Conservation (phyloP, 2,888 invertebrate genomes). For the Caenorhabditis drosophilae region DNA sequence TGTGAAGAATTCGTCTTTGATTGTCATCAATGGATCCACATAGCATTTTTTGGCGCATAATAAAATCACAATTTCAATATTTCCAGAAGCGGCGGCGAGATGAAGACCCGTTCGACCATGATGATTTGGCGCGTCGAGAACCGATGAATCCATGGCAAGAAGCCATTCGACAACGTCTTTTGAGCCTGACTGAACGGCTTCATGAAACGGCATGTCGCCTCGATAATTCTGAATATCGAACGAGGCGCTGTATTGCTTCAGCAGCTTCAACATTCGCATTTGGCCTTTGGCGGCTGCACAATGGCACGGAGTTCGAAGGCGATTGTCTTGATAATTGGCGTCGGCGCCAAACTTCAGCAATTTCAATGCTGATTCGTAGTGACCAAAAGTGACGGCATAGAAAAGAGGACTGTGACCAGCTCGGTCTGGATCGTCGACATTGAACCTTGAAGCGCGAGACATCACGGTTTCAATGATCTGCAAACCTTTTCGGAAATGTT, state of each 20-base stretch:
- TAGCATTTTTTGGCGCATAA: slow-evolving; percentile 63
- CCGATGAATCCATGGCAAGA: slow-evolving; percentile 80
- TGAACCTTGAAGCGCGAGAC: slow-evolving; percentile 16
- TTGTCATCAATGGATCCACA: slow-evolving; percentile 61
- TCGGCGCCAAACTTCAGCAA: slow-evolving; percentile 88
- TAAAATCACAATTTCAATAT: slow-evolving; percentile 88
- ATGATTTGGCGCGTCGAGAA: slow-evolving; percentile 85
- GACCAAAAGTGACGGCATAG: slow-evolving; percentile 93
- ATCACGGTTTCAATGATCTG: slow-evolving; percentile 43
- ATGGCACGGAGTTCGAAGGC: slow-evolving; percentile 64
- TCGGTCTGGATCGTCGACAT: slow-evolving; percentile 42
- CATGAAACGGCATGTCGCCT: slow-evolving; percentile 93
- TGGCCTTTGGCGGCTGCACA: slow-evolving; percentile 75
- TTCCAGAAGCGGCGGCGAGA: slow-evolving; percentile 74
- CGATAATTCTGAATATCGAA: slow-evolving; percentile 89
- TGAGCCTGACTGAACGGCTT: slow-evolving; percentile 86
- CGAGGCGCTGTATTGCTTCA: slow-evolving; percentile 82
- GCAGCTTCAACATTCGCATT: slow-evolving; percentile 82
- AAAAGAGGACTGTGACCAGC: slow-evolving; percentile 76
- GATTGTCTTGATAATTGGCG: slow-evolving; percentile 79
- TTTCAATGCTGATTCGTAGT: slow-evolving; percentile 88
- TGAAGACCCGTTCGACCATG: slow-evolving; percentile 91
- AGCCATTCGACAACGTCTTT: slow-evolving; percentile 86
- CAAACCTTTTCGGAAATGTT: too few species aligned
- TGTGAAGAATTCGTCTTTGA: slow-evolving; percentile 55